Evolutionary conservation across 2,113 vertebrate species (phyloP), one percentile per base, ranked within the genome.

Genomic region (Lipotes vexillifer): DNA sequence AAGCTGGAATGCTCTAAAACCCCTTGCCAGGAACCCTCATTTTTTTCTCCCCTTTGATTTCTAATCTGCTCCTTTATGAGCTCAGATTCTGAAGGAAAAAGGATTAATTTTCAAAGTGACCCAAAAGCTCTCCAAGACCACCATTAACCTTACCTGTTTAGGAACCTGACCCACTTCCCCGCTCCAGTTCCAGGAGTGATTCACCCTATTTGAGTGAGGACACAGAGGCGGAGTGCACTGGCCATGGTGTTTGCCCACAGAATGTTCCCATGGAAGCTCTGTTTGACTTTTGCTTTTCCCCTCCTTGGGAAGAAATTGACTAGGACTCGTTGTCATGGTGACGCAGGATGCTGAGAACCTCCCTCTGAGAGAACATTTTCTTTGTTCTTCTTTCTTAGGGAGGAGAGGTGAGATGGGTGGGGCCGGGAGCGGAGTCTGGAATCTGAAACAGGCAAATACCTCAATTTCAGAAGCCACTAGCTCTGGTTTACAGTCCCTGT

Each of bases 81-180:
- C 72, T 96, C 92, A 95, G 72, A 94, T 81, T 88, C 90, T 86
- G 69, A 41, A 83, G 55, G 72, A 68, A 95, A 91, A 71, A 71
- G 68, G 92, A 95, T 97, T 96, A 72, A 94, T 97, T 96, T 97
- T 96, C 69, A 92, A 97, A 82, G 82, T 96, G 89, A 97, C 74
- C 80, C 86, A 20, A 83, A 95, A 61, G 44, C 66, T 97, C 87
- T 96, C 93, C 29, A 63, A 97, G 41, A 96, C 69, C 36, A 84
- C 77, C 85, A 75, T 96, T 96, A 91, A 80, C 63, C 18, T 87
- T 77, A 85, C 29, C 92, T 74, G 11, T 65, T 92, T 66, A 69
- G 89, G 89, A 94, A 72, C 17, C 78, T 92, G 92, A 92, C 90
- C 72, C 0, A 3, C 59, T 83, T 94, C 77, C 84, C 84, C 90